Evolutionary conservation across 2,888 invertebrate species (phyloP), one percentile per base, ranked within the genome.

Genomic region (Ectemnius continuus): DNA sequence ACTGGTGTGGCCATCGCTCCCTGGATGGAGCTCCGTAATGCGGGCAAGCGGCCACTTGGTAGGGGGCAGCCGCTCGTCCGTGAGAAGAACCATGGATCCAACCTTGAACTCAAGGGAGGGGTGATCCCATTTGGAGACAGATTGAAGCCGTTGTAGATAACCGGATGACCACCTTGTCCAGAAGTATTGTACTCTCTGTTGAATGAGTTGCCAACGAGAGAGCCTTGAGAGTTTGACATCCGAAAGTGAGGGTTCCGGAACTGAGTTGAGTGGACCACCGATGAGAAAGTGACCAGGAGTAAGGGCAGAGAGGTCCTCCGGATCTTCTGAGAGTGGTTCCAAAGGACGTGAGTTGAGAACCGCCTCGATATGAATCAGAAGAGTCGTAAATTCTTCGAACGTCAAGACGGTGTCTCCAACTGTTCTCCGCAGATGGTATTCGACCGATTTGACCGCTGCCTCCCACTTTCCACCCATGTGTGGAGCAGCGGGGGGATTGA

Each of bases 281-380:
- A 64, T 56, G 8, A 56, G 3, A 14, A 56, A 28, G 16, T 64
- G 36, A 1, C 63, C 56, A 0, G 56, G 63, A 0, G 63, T 64
- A 2, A 64, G 20, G 0, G 56, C n/a, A 2, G 36, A 14, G 2
- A 20, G 20, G 6, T 64, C 63, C 3, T 64, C 14, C 2, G 36
- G 11, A 20, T 56, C 4, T 16, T 56, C 63, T 13, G 16, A 28
- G 1, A 46, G 5, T 2, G 61, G 14, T 0, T 46, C 20, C 5
- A 61, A 11, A 4, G 23, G 61, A 5, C 61, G 16, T 4, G 63
- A 63, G 56, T 63, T 63, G 4, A 63, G n/a, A 14, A 28, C 52
- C 5, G 36, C 16, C 14, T 56, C 63, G 1, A 56, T 20, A 4
- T 63, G 62, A 8, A n/a, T 20, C 0, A 62, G 45, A n/a, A 62